Evolutionary conservation across 2,888 invertebrate species (phyloP).

Genomic region (Bugula neritina): DNA sequence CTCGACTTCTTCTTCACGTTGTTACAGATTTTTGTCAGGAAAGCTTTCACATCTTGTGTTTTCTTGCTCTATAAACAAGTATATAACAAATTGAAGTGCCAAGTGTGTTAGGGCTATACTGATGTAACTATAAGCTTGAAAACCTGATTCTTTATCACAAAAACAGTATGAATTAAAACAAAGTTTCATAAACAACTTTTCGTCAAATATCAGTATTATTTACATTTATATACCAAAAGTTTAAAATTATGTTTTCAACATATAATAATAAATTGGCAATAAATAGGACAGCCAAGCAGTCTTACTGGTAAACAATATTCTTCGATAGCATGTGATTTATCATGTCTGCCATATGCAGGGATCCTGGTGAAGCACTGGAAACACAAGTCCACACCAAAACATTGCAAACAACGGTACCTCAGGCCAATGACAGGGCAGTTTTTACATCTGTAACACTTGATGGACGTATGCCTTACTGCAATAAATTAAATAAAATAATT

Average conservation of each 20-base stretch:
- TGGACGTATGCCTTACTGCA: background rate
- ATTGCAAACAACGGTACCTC: slow-evolving; percentile 14
- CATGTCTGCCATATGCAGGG: slow-evolving; percentile 24
- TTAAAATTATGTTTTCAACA: no score
- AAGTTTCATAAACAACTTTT: no score
- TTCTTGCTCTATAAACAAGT: background rate
- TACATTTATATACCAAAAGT: no score
- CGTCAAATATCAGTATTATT: no score
- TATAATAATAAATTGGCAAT: background rate
- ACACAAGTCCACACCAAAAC: slow-evolving; percentile 14
- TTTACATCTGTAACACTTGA: slow-evolving; percentile 2
- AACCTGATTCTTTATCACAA: no score
- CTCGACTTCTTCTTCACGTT: slow-evolving; percentile 20
- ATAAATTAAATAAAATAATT: no score
- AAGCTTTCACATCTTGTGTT: slow-evolving; percentile 17
- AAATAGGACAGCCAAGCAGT: no score
- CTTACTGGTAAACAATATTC: slow-evolving; percentile 22
- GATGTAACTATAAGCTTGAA: no score
- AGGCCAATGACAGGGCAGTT: slow-evolving; percentile 6
- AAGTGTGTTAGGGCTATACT: no score
- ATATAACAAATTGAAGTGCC: background rate
- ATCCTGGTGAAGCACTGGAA: slow-evolving; percentile 21
- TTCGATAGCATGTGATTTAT: slow-evolving; percentile 12
- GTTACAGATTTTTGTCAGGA: slow-evolving; percentile 1
- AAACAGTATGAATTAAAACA: no score